Percentiles rank a stretch among this genome's conserved stretches.
Evolutionary conservation across 2,888 invertebrate species (phyloP).

Genomic region (Psococerastis gibbosa): DNA sequence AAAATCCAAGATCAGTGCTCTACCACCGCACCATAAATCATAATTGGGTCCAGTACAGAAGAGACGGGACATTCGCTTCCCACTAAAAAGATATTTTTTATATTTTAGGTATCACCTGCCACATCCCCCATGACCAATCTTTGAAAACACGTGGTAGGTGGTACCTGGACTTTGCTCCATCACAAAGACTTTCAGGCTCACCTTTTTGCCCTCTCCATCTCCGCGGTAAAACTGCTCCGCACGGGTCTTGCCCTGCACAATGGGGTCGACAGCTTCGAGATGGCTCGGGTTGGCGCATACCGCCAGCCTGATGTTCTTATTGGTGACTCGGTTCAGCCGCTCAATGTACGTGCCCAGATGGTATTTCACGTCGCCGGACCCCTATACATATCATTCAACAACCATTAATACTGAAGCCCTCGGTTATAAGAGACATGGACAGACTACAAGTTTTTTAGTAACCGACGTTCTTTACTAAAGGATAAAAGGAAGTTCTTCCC

Average conservation of each 20-base stretch:
- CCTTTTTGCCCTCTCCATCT: constrained; percentile 80
- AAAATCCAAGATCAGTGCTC: too few relatives aligned
- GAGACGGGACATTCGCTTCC: too few relatives aligned
- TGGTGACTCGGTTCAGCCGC: constrained; percentile 70
- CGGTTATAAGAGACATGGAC: background rate
- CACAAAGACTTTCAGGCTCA: too few relatives aligned
- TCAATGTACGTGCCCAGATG: constrained; percentile 81
- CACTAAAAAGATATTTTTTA: too few relatives aligned
- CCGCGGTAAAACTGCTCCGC: constrained; percentile 92
- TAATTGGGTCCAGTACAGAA: too few relatives aligned
- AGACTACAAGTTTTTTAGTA: too few relatives aligned
- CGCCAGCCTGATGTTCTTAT: constrained; percentile 75
- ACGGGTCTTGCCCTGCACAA: constrained; percentile 87
- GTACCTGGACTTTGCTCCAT: too few relatives aligned
- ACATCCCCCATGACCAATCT: too few relatives aligned
- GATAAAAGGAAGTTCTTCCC: background rate
- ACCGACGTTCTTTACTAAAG: constrained; percentile 11
- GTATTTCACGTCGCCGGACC: constrained; percentile 82
- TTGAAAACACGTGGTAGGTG: too few relatives aligned
- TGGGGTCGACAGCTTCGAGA: constrained; percentile 84
- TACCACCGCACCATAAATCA: too few relatives aligned
- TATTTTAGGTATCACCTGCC: too few relatives aligned
- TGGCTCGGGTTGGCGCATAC: constrained; percentile 87
- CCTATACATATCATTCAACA: constrained; percentile 28
- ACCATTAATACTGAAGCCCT: background rate